These are phyloP conservation scores for Saguinus imperator DNA, from an alignment of 2,113 vertebrate species.

Conservation along the genomic window DNA sequence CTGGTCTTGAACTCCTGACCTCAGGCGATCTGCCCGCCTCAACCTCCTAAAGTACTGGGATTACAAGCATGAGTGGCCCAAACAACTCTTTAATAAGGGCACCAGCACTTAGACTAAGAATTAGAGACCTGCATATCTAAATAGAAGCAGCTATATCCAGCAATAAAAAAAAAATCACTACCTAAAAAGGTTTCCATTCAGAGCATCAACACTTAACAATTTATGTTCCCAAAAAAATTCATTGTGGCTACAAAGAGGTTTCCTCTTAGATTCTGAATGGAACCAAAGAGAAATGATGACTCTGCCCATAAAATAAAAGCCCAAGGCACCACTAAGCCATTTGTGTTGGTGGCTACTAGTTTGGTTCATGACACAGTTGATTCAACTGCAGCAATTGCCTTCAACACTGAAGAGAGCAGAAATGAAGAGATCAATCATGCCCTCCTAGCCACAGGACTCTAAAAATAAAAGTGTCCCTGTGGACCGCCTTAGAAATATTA, in stretches of 20 bases:
- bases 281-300: neutral
- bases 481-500: constrained; percentile 49
- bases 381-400: neutral
- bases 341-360: neutral
- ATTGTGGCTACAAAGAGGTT: neutral
- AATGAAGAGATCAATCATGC: constrained; percentile 40
- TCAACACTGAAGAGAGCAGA: neutral
- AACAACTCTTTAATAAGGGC: neutral
- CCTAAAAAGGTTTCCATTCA: neutral
- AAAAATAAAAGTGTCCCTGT: constrained; percentile 63
- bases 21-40: neutral
- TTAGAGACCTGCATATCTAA: neutral
- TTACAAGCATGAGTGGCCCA: too few relatives aligned
- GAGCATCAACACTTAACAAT: neutral
- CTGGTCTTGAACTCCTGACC: neutral
- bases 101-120: neutral
- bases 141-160: neutral
- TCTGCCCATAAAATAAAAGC: neutral
- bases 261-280: neutral
- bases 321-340: neutral
- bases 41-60: too few relatives aligned
- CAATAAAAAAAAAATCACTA: neutral
- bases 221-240: neutral
- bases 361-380: constrained; percentile 15
- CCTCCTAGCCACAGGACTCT: constrained; percentile 42